Evolutionary conservation across 2,888 invertebrate species (phyloP).

Genomic region (Sarcophaga subvicina): DNA sequence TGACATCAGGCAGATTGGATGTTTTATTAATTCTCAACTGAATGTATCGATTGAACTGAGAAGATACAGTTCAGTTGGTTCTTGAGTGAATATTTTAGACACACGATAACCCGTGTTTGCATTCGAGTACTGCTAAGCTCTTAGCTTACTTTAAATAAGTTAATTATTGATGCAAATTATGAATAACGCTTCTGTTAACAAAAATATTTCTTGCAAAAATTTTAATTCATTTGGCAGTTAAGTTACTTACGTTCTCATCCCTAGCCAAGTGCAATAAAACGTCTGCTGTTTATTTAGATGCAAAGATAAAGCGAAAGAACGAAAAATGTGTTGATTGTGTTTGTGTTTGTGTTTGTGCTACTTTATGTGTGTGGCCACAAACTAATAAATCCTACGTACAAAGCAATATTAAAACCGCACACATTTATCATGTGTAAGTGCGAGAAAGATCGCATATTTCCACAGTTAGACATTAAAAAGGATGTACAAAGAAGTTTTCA

Average conservation of each 20-base stretch:
- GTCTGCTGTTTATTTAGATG: conserved; percentile 25
- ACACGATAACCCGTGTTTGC: too few species aligned
- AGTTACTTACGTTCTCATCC: not conserved
- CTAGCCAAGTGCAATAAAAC: not conserved
- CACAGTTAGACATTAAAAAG: not conserved
- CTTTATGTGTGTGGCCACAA: conserved; percentile 54
- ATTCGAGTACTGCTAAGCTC: too few species aligned
- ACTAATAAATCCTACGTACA: conserved; percentile 53
- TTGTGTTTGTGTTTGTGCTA: conserved; percentile 27
- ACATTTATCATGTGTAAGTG: conserved; percentile 33
- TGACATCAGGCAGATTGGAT: too few species aligned
- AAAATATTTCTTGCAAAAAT: too few species aligned
- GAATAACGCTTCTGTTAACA: too few species aligned
- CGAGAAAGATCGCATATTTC: not conserved
- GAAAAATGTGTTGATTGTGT: conserved; percentile 15
- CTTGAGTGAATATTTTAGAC: too few species aligned
- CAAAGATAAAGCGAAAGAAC: not conserved
- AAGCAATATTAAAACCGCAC: conserved; percentile 61
- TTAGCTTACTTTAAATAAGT: too few species aligned
- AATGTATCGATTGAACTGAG: too few species aligned
- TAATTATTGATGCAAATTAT: too few species aligned
- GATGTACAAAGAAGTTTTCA: not conserved
- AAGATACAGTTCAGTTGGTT: too few species aligned
- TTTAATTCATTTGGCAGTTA: not conserved
- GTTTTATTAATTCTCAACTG: too few species aligned